Conservation (phyloP, 2,797 vertebrate species). For the Pipistrellus pipistrellus region DNA sequence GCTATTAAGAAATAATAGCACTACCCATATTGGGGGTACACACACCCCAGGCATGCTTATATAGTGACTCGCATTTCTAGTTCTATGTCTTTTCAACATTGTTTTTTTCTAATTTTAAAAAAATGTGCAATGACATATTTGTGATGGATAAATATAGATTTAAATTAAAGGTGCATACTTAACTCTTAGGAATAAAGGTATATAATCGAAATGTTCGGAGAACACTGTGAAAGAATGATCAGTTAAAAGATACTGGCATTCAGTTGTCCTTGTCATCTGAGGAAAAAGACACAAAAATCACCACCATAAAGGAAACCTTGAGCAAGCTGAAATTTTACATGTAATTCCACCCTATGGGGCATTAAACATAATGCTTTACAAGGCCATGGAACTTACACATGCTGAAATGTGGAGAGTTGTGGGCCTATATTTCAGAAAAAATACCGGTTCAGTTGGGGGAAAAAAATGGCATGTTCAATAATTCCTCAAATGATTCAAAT, state of each 20-base stretch:
- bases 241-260: not conserved
- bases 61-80: not conserved
- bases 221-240: not conserved
- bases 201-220: not conserved
- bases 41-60: not conserved
- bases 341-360: not conserved
- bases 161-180: not conserved
- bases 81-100: not conserved
- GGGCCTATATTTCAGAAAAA: slow-evolving; percentile 22
- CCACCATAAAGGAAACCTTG: slow-evolving; percentile 40
- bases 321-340: slow-evolving; percentile 43
- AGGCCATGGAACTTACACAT: not conserved
- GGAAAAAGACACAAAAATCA: slow-evolving; percentile 59
- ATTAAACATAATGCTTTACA: slow-evolving; percentile 57
- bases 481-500: slow-evolving; percentile 50
- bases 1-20: not conserved
- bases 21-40: not conserved
- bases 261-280: not conserved
- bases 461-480: not conserved
- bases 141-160: not conserved
- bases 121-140: not conserved
- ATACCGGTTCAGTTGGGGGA: not conserved
- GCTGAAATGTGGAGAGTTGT: not conserved
- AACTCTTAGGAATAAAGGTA: slow-evolving; percentile 4
- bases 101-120: not conserved